A percentile compares a stretch with the other conserved stretches of the same genome.
Conservation (phyloP, 2,797 vertebrate species). For the Propithecus perrieri region DNA sequence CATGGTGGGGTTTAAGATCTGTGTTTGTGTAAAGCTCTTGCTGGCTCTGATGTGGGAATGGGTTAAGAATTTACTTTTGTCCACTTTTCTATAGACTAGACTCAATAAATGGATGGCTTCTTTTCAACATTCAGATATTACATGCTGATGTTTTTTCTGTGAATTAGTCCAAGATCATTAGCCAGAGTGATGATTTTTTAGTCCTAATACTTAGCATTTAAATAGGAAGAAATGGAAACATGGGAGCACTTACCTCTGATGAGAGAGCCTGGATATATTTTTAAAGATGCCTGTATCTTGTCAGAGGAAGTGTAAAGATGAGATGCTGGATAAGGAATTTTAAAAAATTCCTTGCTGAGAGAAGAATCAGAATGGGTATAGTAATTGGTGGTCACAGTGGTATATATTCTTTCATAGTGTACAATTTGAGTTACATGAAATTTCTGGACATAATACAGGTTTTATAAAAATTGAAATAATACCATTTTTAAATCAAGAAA, state of each 20-base stretch:
- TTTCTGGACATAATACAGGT: neutral
- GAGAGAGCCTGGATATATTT: neutral
- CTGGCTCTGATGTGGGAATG: neutral
- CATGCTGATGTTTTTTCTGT: neutral
- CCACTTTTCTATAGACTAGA: neutral
- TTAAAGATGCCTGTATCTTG: neutral
- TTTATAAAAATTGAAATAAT: constrained; percentile 19
- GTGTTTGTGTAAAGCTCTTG: neutral
- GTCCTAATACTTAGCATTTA: neutral
- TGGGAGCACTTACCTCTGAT: neutral
- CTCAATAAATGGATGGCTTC: neutral
- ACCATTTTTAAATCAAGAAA: neutral
- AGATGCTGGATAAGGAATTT: neutral
- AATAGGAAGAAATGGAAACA: constrained; percentile 8
- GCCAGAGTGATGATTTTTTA: constrained; percentile 13
- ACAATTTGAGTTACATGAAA: neutral
- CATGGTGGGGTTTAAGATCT: neutral
- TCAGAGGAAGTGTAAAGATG: neutral
- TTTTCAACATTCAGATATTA: neutral
- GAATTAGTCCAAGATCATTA: neutral
- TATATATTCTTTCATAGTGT: neutral
- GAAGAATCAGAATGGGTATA: neutral
- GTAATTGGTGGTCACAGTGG: neutral
- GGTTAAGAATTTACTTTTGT: neutral
- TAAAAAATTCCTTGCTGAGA: neutral